Base-by-base conservation (phyloP, 2,797 vertebrate genomes). In the Orientallactaga sibirica region DNA sequence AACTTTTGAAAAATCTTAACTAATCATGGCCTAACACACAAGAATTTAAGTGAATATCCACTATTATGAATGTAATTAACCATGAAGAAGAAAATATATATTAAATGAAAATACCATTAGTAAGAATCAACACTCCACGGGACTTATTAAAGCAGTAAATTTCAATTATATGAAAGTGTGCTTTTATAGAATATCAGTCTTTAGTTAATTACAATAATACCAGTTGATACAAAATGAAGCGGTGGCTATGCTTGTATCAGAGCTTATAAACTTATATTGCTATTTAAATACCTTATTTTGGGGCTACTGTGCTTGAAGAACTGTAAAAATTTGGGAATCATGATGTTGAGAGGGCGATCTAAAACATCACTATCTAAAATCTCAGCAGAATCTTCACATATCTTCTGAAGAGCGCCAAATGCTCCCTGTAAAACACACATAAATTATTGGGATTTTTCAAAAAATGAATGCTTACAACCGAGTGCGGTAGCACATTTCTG, bases 241-340 rank as follows among this genome's bases (percentile, higher is more conserved):
- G 62, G n/a, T 58, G 7, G 12, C 48, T 5, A 93, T 55, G 75
- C 61, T 71, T 70, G 1, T 24, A 52, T 33, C 64, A 75, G 14
- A 76, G n/a, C 61, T 86, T 64, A 91, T 20, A 64, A 90, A 62
- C 71, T 48, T 94, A 52, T 25, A 88, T 1, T 71, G 3, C 41
- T 81, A 61, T 6, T 93, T 61, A 96, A 87, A 70, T 97, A 99
- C 99, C 99, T 99, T 96, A 99, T 99, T 98, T 99, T 99, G 24
- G 99, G 99, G 97, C 99, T 99, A 98, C 96, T 99, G 95, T 99
- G 99, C 94, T 99, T 99, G 97, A 99, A 99, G 97, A 99, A 99
- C 97, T 99, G 99, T 96, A 99, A 96, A 97, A 99, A 99, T 87
- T 99, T 99, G 10, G 99, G 99, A 97, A 99, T 99, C 99, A 99